Percentiles rank a stretch among this genome's conserved stretches.
Conservation (phyloP, 2,797 vertebrate species). For the Sebastes iracundus region DNA sequence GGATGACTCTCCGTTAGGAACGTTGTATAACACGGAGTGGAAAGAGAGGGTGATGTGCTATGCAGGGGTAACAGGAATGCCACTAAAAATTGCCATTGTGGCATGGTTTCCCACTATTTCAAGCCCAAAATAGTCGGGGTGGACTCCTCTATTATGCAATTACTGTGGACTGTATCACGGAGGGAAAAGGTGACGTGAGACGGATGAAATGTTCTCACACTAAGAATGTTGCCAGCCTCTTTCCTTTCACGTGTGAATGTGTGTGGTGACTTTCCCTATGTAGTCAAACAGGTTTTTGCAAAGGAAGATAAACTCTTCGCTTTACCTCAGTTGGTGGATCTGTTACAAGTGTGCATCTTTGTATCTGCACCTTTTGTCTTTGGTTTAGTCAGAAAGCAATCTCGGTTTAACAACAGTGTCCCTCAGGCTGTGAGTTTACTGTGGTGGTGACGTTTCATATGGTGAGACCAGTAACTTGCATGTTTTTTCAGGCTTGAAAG, state of each 20-base stretch:
- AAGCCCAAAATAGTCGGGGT: slow-evolving; percentile 60
- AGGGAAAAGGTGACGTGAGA: slow-evolving; percentile 80
- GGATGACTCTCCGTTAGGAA: slow-evolving; percentile 52
- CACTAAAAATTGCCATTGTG: slow-evolving; percentile 63
- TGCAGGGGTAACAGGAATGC: slow-evolving; percentile 67
- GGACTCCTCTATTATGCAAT: slow-evolving; percentile 74
- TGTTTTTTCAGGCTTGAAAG: not conserved
- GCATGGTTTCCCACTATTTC: slow-evolving; percentile 71
- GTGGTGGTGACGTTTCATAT: not conserved
- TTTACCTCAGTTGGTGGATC: not conserved
- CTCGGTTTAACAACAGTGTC: not conserved
- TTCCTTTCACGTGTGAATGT: slow-evolving; percentile 56
- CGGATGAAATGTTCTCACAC: slow-evolving; percentile 80
- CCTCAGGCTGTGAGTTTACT: not conserved
- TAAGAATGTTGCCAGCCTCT: slow-evolving; percentile 66
- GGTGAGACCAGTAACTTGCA: not conserved
- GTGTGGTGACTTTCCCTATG: slow-evolving; percentile 46
- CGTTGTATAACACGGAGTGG: slow-evolving; percentile 62
- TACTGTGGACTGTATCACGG: slow-evolving; percentile 62
- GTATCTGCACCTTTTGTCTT: not conserved
- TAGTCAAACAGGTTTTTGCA: slow-evolving; percentile 50
- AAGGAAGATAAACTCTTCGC: slow-evolving; percentile 12
- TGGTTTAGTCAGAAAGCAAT: slow-evolving; percentile 7
- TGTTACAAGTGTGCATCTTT: not conserved
- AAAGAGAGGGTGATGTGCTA: slow-evolving; percentile 68